A percentile compares a stretch with the other conserved stretches of the same genome.
Conservation (phyloP, 2,113 vertebrate genomes). For the Dasyprocta punctata region DNA sequence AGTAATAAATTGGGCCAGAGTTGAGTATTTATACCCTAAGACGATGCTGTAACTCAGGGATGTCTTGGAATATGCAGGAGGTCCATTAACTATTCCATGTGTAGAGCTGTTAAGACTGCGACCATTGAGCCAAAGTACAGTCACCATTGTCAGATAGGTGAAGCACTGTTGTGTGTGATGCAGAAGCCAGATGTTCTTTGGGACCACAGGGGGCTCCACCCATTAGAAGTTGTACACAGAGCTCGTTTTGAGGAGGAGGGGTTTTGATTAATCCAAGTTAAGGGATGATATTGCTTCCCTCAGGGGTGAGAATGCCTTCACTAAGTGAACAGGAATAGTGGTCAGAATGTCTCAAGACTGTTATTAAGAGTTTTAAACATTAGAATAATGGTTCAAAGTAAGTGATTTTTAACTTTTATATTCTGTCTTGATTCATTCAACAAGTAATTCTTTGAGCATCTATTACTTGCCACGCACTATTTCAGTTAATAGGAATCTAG, state of each 20-base stretch:
- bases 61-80: neutral
- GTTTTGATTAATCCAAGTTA: neutral
- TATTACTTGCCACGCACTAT: neutral
- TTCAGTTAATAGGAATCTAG: neutral
- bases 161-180: neutral
- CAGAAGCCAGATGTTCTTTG: neutral
- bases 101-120: neutral
- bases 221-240: neutral
- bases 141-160: neutral
- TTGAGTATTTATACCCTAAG: neutral
- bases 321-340: neutral
- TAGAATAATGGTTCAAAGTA: neutral
- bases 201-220: neutral
- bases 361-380: neutral
- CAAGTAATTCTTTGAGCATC: neutral
- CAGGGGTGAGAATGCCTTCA: too few relatives aligned
- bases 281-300: neutral
- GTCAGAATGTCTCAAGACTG: neutral
- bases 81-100: neutral
- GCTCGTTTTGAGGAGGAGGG: neutral
- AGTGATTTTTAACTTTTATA: neutral
- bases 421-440: neutral
- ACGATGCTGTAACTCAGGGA: neutral
- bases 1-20: neutral
- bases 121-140: neutral